Percentiles rank a stretch among this genome's conserved stretches.
phyloP scores from a whole-genome alignment of 1,140 invertebrate species.

The Nomia melanderi region DNA sequence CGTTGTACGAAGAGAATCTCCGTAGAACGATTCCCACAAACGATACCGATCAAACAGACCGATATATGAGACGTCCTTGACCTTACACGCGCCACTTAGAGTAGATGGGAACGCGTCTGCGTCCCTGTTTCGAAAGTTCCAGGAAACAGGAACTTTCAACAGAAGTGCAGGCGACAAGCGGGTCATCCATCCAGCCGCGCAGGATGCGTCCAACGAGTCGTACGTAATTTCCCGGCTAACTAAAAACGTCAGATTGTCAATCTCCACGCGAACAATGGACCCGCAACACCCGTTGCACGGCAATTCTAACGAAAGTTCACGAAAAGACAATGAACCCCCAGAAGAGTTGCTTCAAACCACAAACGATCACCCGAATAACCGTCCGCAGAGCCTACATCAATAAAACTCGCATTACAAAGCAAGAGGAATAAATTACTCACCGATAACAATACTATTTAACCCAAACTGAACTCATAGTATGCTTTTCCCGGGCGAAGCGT shows the following conservation, averaged over 20 bases:
- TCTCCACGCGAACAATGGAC: not conserved
- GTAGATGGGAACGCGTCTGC: not conserved
- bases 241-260: constrained; percentile 38
- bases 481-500: too few relatives aligned
- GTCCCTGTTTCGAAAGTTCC: not conserved
- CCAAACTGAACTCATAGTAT: too few relatives aligned
- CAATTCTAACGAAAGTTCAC: too few relatives aligned
- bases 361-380: too few relatives aligned
- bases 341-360: too few relatives aligned
- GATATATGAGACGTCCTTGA: not conserved
- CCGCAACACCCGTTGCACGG: not conserved
- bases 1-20: not conserved
- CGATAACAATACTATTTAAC: too few relatives aligned
- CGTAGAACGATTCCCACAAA: not conserved
- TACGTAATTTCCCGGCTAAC: constrained; percentile 19
- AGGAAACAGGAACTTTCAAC: not conserved
- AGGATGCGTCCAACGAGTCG: constrained; percentile 6
- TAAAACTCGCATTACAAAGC: too few relatives aligned
- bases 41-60: not conserved
- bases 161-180: not conserved
- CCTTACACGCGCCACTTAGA: not conserved
- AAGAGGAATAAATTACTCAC: too few relatives aligned
- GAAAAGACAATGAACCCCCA: too few relatives aligned
- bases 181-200: not conserved
- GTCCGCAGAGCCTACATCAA: too few relatives aligned